Evolutionary conservation across 2,113 vertebrate species (phyloP).

Genomic region (Malurus cyaneus): DNA sequence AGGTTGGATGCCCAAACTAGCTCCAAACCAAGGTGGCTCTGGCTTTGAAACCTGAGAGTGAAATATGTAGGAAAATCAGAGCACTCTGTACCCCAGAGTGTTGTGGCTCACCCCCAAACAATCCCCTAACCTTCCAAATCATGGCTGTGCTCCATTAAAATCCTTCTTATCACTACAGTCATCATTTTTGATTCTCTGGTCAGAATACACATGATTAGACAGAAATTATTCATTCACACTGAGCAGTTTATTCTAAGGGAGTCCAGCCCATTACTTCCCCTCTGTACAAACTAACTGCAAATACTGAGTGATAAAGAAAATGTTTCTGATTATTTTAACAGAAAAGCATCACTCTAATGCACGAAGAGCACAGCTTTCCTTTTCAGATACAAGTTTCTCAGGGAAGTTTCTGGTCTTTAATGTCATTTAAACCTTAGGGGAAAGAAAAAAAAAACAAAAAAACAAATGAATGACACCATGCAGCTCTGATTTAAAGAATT

Average conservation of each 20-base stretch:
- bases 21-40: background rate
- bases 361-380: background rate
- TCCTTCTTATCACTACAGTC: background rate
- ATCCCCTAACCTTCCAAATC: background rate
- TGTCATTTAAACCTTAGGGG: background rate
- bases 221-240: background rate
- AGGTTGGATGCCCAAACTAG: fast-evolving
- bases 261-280: background rate
- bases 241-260: background rate
- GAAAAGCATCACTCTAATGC: background rate
- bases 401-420: background rate
- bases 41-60: background rate
- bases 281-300: background rate
- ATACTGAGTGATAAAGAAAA: background rate
- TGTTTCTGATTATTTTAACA: background rate
- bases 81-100: background rate
- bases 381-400: background rate
- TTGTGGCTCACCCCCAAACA: background rate
- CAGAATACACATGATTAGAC: background rate
- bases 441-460: no score
- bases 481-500: background rate
- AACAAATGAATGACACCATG: fast-evolving
- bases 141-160: background rate
- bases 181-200: background rate
- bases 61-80: fast-evolving